Evolutionary conservation across 2,797 vertebrate species (phyloP), one percentile per base, ranked within the genome.

Genomic region (Scleropages formosus): DNA sequence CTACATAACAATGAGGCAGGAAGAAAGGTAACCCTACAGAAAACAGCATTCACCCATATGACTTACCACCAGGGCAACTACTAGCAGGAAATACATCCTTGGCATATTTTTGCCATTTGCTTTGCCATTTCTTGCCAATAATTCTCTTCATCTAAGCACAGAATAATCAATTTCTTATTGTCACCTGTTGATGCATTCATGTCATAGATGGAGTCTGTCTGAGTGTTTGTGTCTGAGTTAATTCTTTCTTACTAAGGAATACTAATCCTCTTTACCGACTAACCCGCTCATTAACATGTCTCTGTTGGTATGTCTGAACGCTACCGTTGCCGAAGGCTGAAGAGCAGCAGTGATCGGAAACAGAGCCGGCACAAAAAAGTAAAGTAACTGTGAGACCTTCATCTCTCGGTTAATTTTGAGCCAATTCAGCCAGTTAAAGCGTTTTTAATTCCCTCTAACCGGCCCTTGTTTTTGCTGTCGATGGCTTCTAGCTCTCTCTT

Each of bases 1-100:
- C 94, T 99, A 79, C 98, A 99, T 93, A 99, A 99, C 91, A 99
- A 99, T 15, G 96, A 99, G 87, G 97, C 96, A 0, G 98, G 97
- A 85, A 91, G 98, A 89, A 99, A 98, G 96, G 98, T 98, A 94
- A 76, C 44, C 20, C 4, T 0, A 8, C 7, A 39, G 8, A 73
- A 12, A 56, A 74, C 67, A 75, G 39, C 66, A 46, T 61, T 7
- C 56, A 75, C 60, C 8, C 64, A 24, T 44, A 62, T 66, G 15
- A 62, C 47, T 76, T 62, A 26, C 51, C n/a, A 46, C 44, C 58
- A 69, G 66, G 59, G 39, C 70, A 31, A 72, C 72, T 72, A 31
- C 59, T 61, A 58, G n/a, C 63, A 67, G 62, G 24, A 66, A 44
- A 75, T 60, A 47, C 49, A 59, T 26, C 6, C 53, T 72, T 9